Evolutionary conservation across 2,113 vertebrate genomes (phyloP).

Genomic region (Lagopus leucura): DNA sequence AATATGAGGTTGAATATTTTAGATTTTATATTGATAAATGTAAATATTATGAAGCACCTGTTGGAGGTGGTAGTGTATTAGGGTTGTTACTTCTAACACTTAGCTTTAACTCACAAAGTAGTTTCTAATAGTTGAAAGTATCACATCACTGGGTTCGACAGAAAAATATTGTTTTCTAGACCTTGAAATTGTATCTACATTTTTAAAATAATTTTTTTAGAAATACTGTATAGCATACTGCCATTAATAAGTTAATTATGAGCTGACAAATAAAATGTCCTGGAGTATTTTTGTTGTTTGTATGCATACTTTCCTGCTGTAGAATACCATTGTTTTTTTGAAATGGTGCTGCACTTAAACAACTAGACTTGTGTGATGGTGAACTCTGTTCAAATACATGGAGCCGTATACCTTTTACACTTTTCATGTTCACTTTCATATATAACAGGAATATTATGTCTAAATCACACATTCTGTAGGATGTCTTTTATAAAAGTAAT

Average conservation of each 20-base stretch:
- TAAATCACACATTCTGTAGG: neutral
- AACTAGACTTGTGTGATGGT: neutral
- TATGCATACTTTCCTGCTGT: neutral
- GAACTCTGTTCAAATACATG: neutral
- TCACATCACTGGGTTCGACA: neutral
- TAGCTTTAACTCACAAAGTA: neutral
- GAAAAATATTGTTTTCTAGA: neutral
- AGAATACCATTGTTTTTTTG: neutral
- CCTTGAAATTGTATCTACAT: neutral
- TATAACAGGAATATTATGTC: neutral
- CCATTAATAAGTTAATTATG: neutral
- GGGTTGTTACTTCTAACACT: neutral
- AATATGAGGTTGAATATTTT: neutral
- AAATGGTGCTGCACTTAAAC: neutral
- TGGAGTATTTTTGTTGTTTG: neutral
- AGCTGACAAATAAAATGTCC: constrained; percentile 36
- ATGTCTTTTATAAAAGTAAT: neutral
- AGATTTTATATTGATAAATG: neutral
- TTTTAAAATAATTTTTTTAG: constrained; percentile 40
- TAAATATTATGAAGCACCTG: neutral
- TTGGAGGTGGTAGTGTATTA: neutral
- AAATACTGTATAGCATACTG: neutral
- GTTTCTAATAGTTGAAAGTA: neutral
- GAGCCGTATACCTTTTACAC: neutral
- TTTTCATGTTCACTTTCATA: neutral